Conservation (phyloP, 2,113 vertebrate genomes). For the Istiophorus platypterus region DNA sequence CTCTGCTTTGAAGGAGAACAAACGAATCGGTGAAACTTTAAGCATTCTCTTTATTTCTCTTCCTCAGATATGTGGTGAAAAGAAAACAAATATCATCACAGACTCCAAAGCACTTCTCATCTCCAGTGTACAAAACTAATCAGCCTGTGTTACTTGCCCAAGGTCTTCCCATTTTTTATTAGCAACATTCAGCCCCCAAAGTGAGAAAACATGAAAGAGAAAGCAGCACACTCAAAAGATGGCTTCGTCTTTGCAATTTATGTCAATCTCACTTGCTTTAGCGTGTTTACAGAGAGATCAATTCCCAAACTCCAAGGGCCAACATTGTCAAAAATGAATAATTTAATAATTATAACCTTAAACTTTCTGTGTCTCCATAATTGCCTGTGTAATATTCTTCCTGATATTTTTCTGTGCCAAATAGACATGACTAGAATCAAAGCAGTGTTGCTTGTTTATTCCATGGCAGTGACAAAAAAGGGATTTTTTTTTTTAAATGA, state of each 20-base stretch:
- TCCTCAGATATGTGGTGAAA: constrained; percentile 76
- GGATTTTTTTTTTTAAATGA: constrained; percentile 22
- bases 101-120: constrained; percentile 71
- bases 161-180: constrained; percentile 78
- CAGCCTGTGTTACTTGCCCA: constrained; percentile 70
- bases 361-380: constrained; percentile 70
- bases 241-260: constrained; percentile 71
- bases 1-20: constrained; percentile 82
- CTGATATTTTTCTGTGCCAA: constrained; percentile 15
- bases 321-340: constrained; percentile 74
- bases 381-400: constrained; percentile 66
- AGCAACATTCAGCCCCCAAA: constrained; percentile 67
- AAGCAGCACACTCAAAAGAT: constrained; percentile 54
- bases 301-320: constrained; percentile 71
- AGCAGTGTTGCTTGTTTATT: constrained; percentile 57
- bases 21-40: constrained; percentile 81
- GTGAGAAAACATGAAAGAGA: constrained; percentile 79
- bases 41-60: constrained; percentile 81
- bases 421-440: constrained; percentile 49
- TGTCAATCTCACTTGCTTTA: constrained; percentile 73
- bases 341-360: constrained; percentile 76
- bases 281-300: constrained; percentile 80
- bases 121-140: constrained; percentile 78
- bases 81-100: constrained; percentile 77
- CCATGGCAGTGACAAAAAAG: constrained; percentile 45